Conservation (phyloP, 2,888 invertebrate genomes). For the Trichacis sp. region DNA sequence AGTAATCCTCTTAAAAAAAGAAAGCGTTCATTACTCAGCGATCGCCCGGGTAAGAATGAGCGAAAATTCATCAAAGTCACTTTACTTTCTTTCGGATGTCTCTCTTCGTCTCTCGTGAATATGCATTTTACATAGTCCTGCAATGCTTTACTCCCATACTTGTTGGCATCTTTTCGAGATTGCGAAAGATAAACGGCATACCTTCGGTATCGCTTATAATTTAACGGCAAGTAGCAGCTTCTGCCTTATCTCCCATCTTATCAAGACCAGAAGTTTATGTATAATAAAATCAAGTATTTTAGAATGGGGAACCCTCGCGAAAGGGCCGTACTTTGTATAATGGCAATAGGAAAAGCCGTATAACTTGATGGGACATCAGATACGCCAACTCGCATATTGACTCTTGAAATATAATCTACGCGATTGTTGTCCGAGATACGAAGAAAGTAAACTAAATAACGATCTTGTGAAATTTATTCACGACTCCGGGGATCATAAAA, state of each 20-base stretch:
- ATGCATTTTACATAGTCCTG: too few relatives aligned
- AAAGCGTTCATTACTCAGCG: too few relatives aligned
- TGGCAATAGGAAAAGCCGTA: too few relatives aligned
- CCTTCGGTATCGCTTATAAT: conserved; percentile 40
- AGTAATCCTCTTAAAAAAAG: background rate
- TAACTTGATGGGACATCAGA: background rate
- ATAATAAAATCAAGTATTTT: background rate
- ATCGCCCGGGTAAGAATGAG: too few relatives aligned
- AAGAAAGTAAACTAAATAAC: background rate
- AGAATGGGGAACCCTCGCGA: background rate
- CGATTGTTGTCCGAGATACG: background rate
- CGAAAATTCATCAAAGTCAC: background rate
- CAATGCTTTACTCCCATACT: too few relatives aligned
- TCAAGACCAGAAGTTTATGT: conserved; percentile 8
- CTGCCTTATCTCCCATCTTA: conserved; percentile 37
- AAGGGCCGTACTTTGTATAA: too few relatives aligned
- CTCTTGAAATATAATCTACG: background rate
- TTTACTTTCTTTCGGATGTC: conserved; percentile 1
- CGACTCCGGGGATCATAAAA: too few relatives aligned
- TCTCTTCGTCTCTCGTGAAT: too few relatives aligned
- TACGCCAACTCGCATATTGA: background rate
- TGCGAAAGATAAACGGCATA: conserved; percentile 38
- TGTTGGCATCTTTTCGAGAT: conserved; percentile 41
- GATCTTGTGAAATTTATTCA: too few relatives aligned
- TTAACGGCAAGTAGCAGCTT: conserved; percentile 39